Percentiles rank a stretch among this genome's conserved stretches.
phyloP scores from a whole-genome alignment of 2,113 vertebrate species.

The Nesospiza acunhae region DNA sequence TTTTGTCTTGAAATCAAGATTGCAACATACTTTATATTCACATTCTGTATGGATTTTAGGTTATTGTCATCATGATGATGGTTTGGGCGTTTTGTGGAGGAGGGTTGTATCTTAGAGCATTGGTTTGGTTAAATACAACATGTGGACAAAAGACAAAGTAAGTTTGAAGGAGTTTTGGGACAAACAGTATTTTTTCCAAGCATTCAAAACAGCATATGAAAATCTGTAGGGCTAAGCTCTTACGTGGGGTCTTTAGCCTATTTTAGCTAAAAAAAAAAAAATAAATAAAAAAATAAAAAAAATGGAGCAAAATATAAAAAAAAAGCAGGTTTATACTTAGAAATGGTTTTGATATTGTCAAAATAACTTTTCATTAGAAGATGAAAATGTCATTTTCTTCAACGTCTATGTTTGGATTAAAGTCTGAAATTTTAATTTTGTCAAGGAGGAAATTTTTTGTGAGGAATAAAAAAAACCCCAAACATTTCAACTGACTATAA shows the following conservation, averaged over 20 bases:
- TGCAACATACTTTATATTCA: not conserved
- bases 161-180: not conserved
- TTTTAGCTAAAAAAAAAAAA: not conserved
- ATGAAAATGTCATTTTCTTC: constrained; percentile 3
- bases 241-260: not conserved
- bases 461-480: not conserved
- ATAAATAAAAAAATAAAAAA: not conserved
- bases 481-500: constrained; percentile 1
- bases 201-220: not conserved
- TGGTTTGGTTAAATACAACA: constrained; percentile 9
- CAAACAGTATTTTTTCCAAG: not conserved
- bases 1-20: constrained; percentile 4
- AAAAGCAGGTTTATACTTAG: not conserved
- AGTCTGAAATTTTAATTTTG: constrained; percentile 32
- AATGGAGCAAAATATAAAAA: not conserved
- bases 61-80: not conserved
- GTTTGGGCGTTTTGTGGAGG: not conserved
- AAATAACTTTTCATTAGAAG: constrained; percentile 43
- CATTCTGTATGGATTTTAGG: constrained; percentile 27
- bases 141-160: not conserved
- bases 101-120: not conserved
- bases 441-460: not conserved
- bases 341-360: not conserved
- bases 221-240: not conserved
- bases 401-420: constrained; percentile 10